Conservation (phyloP, 1,140 invertebrate species). For the Helicoverpa armigera region DNA sequence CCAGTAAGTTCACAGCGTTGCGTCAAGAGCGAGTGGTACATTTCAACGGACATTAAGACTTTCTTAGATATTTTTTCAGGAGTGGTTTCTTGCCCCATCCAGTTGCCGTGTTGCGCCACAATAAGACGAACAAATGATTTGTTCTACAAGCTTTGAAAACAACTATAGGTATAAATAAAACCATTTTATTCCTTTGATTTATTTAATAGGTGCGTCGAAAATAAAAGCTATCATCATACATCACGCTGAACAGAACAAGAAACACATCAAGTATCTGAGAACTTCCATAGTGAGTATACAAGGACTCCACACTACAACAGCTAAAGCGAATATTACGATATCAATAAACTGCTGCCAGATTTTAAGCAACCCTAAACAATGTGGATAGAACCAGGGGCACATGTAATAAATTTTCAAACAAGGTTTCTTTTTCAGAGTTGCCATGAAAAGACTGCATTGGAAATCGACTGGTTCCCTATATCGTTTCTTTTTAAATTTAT, state of each 20-base stretch:
- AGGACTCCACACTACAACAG: conserved; percentile 70
- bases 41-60: too few species aligned
- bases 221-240: background rate
- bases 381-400: conserved; percentile 70
- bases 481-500: background rate
- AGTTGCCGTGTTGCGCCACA: too few species aligned
- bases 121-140: too few species aligned
- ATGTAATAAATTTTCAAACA: conserved; percentile 62
- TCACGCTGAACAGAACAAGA: conserved; percentile 67
- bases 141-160: too few species aligned
- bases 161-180: background rate
- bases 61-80: too few species aligned
- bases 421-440: conserved; percentile 64
- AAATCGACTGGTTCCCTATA: conserved; percentile 55
- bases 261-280: conserved; percentile 70
- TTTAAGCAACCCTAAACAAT: conserved; percentile 61
- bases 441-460: conserved; percentile 66
- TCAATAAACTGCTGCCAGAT: conserved; percentile 66
- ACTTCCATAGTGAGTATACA: conserved; percentile 69
- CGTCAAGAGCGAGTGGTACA: too few species aligned
- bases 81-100: too few species aligned
- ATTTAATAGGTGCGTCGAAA: background rate
- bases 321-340: conserved; percentile 67
- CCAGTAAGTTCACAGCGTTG: too few species aligned
- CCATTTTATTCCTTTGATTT: background rate